Conservation (phyloP, 2,113 vertebrate species). For the Campylomormyrus tamandua region DNA sequence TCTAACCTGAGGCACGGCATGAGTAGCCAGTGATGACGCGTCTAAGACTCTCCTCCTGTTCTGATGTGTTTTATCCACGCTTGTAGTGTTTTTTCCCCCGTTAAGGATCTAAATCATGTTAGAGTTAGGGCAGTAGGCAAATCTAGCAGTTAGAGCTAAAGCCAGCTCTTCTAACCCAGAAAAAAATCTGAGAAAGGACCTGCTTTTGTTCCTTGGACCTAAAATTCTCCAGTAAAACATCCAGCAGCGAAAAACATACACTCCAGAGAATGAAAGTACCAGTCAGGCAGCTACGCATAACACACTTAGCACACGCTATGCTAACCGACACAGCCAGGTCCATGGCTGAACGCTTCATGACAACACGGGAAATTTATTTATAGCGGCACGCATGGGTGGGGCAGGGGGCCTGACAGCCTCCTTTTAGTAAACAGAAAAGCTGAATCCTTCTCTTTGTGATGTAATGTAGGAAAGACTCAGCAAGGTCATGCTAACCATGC, state of each 20-base stretch:
- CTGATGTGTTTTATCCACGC: not conserved
- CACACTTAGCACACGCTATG: not conserved
- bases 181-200: not conserved
- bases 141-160: not conserved
- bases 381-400: not conserved
- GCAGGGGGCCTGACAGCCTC: not conserved
- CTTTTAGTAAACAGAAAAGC: not conserved
- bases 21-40: not conserved
- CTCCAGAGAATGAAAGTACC: not conserved
- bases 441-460: not conserved
- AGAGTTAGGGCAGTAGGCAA: not conserved
- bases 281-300: not conserved
- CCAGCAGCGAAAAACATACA: not conserved
- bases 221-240: not conserved
- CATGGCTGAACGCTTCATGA: not conserved
- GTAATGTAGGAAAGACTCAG: not conserved
- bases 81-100: not conserved
- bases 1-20: not conserved
- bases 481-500: not conserved
- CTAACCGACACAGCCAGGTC: not conserved
- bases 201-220: not conserved
- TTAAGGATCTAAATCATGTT: not conserved
- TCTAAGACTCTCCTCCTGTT: not conserved
- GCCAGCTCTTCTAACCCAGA: not conserved
- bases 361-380: not conserved